Base-by-base conservation (phyloP, 2,888 invertebrate genomes). In the Ariolimax columbianus region DNA sequence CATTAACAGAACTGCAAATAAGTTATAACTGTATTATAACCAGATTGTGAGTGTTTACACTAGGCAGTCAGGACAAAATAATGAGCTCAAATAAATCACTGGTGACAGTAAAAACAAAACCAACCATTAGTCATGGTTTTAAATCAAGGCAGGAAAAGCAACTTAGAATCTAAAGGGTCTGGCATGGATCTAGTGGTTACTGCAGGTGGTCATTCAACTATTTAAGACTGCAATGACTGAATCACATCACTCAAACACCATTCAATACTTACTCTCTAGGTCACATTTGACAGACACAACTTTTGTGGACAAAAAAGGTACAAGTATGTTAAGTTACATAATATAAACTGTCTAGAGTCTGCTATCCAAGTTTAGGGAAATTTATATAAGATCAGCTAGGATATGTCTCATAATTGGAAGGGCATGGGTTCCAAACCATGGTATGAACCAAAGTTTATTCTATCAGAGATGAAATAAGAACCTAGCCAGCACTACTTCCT, bases 211-310 rank as follows among this genome's bases (percentile, higher is more conserved):
- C 78, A 78, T 66, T 78, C 40, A 78, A 59, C 77, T 77, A 59
- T 72, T 72, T 33, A 30, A n/a, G 47, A 30, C 47, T 75, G 23
- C 38, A 14, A 73, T 43, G n/a, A 47, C n/a, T 51, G n/a, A 55
- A 59, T 36, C 38, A 73, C 59, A 11, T 72, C 82, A 82, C 73
- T 82, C 77, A 47, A 66, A 83, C 19, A 38, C 47, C 73, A 75
- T 47, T 43, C 51, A 23, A 85, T 85, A 85, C 85, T 85, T 85
- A 85, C 85, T 82, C 77, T 85, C 85, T 40, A 82, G 72, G 75
- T 85, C 85, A 85, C 77, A 82, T 77, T 85, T 85, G 77, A 85
- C 82, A 63, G 85, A 85, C 43, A 85, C 82, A 68, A 77, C 85
- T 85, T 55, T 78, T 79, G 38, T 73, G 59, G 55, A 82, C 82